A percentile compares a stretch with the other conserved stretches of the same genome.
These are phyloP conservation scores for Aythya baeri DNA, from an alignment of 2,113 vertebrate genomes.

Conservation along the genomic window DNA sequence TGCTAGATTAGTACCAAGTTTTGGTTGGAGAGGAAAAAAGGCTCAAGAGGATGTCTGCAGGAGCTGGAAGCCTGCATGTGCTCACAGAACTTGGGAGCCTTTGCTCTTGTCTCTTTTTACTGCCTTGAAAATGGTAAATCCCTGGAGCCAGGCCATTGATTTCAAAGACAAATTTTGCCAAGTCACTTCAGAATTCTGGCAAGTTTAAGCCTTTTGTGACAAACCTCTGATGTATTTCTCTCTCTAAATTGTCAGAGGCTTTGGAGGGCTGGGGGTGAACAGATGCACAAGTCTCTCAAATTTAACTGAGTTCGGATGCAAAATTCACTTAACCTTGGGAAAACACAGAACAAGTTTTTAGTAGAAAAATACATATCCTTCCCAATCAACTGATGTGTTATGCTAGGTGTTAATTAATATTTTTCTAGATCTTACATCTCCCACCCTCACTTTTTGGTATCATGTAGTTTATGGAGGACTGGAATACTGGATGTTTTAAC, in stretches of 20 bases:
- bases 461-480: not conserved
- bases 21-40: not conserved
- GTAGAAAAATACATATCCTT: not conserved
- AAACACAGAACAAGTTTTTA: not conserved
- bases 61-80: not conserved
- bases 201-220: not conserved
- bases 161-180: not conserved
- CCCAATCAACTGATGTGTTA: not conserved
- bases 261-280: not conserved
- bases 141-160: not conserved
- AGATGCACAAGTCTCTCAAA: not conserved
- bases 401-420: rapidly evolving
- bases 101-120: not conserved
- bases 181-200: not conserved
- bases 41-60: not conserved
- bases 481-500: not conserved
- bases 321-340: not conserved
- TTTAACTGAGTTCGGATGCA: not conserved
- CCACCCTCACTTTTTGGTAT: not conserved
- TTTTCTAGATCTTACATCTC: not conserved
- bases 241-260: not conserved
- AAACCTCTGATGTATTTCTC: not conserved
- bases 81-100: not conserved
- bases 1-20: not conserved
- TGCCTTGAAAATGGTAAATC: not conserved